These are phyloP conservation scores for Fulica atra DNA, from an alignment of 2,113 vertebrate species.

Conservation along the genomic window DNA sequence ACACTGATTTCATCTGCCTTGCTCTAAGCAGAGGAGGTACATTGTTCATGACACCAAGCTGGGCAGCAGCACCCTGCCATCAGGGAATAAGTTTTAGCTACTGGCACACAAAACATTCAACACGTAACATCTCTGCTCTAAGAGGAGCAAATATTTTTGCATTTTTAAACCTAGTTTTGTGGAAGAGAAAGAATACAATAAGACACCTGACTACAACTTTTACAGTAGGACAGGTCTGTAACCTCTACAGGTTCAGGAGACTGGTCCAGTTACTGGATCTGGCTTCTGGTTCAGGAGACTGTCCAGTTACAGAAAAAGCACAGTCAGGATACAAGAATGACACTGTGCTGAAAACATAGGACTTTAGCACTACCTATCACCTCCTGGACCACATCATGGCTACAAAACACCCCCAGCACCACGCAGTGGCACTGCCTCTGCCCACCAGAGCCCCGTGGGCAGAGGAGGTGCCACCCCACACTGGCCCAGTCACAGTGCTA, in stretches of 20 bases:
- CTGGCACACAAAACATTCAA: background rate
- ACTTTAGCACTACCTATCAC: background rate
- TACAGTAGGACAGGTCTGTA: background rate
- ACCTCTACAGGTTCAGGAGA: background rate
- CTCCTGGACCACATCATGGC: background rate
- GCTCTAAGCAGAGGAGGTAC: background rate
- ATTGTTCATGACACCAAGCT: background rate
- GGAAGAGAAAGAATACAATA: background rate
- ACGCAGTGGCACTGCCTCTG: accelerated
- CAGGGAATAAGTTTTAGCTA: background rate
- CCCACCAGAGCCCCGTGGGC: background rate
- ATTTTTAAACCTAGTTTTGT: background rate
- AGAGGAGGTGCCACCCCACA: accelerated
- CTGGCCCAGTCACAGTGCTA: background rate
- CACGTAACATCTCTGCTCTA: background rate
- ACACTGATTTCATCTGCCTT: background rate
- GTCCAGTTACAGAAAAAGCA: too few species aligned
- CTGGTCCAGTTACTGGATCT: background rate
- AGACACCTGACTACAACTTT: background rate
- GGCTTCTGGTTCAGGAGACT: too few species aligned
- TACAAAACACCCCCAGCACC: accelerated
- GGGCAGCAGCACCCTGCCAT: background rate
- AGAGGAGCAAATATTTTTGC: background rate
- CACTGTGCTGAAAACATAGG: too few species aligned
- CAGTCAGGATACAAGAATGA: too few species aligned